phyloP scores from a whole-genome alignment of 2,113 vertebrate species.

The Dipodomys spectabilis region DNA sequence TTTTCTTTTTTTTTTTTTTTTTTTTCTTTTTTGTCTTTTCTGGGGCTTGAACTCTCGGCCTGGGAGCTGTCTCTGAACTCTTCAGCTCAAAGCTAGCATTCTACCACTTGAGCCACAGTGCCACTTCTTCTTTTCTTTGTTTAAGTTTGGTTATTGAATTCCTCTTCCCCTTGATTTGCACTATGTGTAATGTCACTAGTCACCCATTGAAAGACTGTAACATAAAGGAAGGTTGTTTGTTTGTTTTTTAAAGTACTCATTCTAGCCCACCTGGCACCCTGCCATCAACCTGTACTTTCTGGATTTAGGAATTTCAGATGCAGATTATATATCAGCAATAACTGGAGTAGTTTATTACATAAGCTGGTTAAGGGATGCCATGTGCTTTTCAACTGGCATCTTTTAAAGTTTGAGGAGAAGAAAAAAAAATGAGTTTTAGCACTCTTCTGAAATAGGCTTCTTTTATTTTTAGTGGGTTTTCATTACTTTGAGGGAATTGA shows the following conservation, averaged over 20 bases:
- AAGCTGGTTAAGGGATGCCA: conserved; percentile 61
- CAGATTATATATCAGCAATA: conserved; percentile 70
- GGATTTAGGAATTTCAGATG: conserved; percentile 67
- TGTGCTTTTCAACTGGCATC: conserved; percentile 32
- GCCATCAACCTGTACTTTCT: conserved; percentile 71
- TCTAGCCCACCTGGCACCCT: conserved; percentile 23
- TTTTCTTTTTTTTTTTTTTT: too few species aligned
- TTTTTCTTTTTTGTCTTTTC: too few species aligned
- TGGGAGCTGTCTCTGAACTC: too few species aligned
- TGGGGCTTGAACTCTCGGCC: too few species aligned
- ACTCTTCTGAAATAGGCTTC: conserved; percentile 67
- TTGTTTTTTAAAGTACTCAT: neutral
- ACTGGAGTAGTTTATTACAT: conserved; percentile 63
- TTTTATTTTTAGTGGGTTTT: conserved; percentile 70
- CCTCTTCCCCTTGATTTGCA: conserved; percentile 51
- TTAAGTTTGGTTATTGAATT: conserved; percentile 58
- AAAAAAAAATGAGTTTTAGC: conserved; percentile 60
- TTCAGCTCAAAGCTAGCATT: too few species aligned
- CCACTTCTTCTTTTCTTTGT: conserved; percentile 41
- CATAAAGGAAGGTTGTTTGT: conserved; percentile 9
- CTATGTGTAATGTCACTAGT: conserved; percentile 35
- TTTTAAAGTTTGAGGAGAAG: conserved; percentile 56
- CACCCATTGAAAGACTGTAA: conserved; percentile 22
- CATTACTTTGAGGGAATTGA: conserved; percentile 68
- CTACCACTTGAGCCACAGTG: too few species aligned